Evolutionary conservation across 2,888 invertebrate genomes (phyloP).

Genomic region (Vanessa cardui): DNA sequence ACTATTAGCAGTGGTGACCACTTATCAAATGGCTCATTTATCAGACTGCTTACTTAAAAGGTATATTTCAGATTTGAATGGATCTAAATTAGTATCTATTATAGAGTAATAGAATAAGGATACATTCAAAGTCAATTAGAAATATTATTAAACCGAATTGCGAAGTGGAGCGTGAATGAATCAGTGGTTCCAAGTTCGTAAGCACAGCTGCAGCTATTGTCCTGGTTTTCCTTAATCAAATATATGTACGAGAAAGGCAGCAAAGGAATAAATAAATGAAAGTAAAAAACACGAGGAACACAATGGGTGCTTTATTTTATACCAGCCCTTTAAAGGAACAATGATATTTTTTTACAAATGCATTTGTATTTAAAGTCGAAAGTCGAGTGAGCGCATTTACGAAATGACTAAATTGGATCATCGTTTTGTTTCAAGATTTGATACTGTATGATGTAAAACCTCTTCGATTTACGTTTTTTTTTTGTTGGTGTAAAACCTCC

Average conservation of each 20-base stretch:
- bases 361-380: background rate
- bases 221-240: background rate
- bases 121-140: too few species aligned
- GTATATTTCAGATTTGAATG: too few species aligned
- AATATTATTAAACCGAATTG: too few species aligned
- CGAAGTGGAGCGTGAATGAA: too few species aligned
- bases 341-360: constrained; percentile 21
- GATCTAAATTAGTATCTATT: too few species aligned
- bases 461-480: too few species aligned
- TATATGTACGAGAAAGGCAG: constrained; percentile 2
- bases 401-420: background rate
- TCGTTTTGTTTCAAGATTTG: background rate
- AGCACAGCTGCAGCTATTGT: background rate
- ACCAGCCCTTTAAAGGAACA: constrained; percentile 37
- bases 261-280: constrained; percentile 3
- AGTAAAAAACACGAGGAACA: constrained; percentile 1
- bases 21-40: too few species aligned
- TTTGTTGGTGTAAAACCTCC: too few species aligned
- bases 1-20: too few species aligned
- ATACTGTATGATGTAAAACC: too few species aligned
- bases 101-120: too few species aligned
- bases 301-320: constrained; percentile 25
- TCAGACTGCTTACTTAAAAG: too few species aligned
- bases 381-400: background rate
- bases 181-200: background rate